Evolutionary conservation across 2,888 invertebrate genomes (phyloP).

Genomic region (Myopa tessellatipennis): DNA sequence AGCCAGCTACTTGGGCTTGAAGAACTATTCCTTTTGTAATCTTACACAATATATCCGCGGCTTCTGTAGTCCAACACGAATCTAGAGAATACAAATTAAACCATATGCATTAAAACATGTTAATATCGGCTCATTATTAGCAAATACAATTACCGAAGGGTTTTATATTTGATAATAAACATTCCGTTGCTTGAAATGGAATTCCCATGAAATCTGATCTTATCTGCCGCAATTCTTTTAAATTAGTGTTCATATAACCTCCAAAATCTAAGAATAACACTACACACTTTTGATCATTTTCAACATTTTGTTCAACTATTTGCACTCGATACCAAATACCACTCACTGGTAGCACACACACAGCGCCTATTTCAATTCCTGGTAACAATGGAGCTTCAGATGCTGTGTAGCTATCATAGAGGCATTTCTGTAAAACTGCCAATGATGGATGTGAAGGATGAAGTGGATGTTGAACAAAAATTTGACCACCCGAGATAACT

Average conservation of each 20-base stretch:
- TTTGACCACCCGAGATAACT: conserved; percentile 85
- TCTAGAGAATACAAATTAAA: conserved; percentile 59
- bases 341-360: conserved; percentile 85
- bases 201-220: conserved; percentile 91
- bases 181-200: conserved; percentile 98
- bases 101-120: neutral
- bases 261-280: conserved; percentile 96
- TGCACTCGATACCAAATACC: conserved; percentile 92
- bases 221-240: conserved; percentile 87
- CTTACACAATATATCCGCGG: conserved; percentile 80
- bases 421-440: conserved; percentile 81
- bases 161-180: conserved; percentile 88
- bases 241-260: conserved; percentile 85
- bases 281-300: conserved; percentile 71
- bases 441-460: conserved; percentile 93
- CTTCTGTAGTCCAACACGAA: conserved; percentile 80
- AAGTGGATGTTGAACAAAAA: conserved; percentile 95
- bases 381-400: conserved; percentile 85
- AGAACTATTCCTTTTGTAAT: conserved; percentile 85
- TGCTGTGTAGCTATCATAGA: conserved; percentile 84
- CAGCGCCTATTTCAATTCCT: conserved; percentile 79
- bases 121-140: neutral
- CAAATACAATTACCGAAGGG: conserved; percentile 74
- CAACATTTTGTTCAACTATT: conserved; percentile 74
- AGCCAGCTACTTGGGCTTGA: conserved; percentile 89